phyloP scores from a whole-genome alignment of 2,797 vertebrate genomes.

The Pelobates cultripes region DNA sequence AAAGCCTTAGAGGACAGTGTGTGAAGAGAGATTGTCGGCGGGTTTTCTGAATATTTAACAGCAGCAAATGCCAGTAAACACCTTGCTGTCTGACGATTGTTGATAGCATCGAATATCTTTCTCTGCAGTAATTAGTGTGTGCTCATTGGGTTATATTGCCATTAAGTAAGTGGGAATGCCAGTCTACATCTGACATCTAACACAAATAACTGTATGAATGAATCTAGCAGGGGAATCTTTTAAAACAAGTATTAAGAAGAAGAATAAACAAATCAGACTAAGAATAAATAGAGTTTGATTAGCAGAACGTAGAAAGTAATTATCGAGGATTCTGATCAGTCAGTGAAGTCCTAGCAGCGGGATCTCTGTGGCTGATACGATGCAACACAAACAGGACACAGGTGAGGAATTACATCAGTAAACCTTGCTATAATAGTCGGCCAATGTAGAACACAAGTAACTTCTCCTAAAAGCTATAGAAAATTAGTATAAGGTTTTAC shows the following conservation, averaged over 20 bases:
- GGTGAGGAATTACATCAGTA: too few relatives aligned
- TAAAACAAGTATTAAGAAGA: background rate
- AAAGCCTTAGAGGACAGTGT: background rate
- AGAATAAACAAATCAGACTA: too few relatives aligned
- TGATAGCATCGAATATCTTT: background rate
- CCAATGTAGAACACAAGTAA: too few relatives aligned
- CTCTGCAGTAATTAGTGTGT: constrained; percentile 31
- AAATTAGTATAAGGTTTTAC: too few relatives aligned
- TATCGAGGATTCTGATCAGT: too few relatives aligned
- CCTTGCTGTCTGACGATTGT: background rate
- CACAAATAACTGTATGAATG: background rate
- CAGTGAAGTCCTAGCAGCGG: too few relatives aligned
- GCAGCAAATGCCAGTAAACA: background rate
- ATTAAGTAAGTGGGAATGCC: constrained; percentile 31
- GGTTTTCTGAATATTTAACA: constrained; percentile 44
- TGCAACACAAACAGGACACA: too few relatives aligned
- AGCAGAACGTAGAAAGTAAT: too few relatives aligned
- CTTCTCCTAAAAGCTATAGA: too few relatives aligned
- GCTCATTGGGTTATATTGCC: constrained; percentile 30
- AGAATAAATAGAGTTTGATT: too few relatives aligned
- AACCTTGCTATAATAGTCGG: too few relatives aligned
- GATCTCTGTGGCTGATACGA: too few relatives aligned
- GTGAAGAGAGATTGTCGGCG: constrained; percentile 31
- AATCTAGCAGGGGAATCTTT: background rate
- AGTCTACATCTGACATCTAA: constrained; percentile 16